Evolutionary conservation across 2,113 vertebrate genomes (phyloP).

Genomic region (Nothobranchius furzeri): DNA sequence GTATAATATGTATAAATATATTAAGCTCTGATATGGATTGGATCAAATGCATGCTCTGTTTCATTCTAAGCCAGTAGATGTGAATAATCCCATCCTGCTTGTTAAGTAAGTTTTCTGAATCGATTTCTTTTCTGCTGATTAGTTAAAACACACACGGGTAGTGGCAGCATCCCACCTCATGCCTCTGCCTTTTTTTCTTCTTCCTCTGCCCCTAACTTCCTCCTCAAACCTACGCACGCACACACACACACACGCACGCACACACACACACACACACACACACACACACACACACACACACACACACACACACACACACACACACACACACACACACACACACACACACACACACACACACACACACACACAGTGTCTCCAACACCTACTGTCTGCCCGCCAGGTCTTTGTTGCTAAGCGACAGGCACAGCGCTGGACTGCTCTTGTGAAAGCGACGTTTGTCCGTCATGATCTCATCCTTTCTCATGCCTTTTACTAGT

Average conservation of each 20-base stretch:
- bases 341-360: slow-evolving; percentile 75
- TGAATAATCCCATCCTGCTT: background rate
- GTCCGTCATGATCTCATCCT: slow-evolving; percentile 74
- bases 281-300: slow-evolving; percentile 67
- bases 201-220: slow-evolving; percentile 31
- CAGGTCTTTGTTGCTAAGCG: slow-evolving; percentile 84
- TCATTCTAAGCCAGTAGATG: background rate
- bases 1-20: too few relatives aligned
- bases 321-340: slow-evolving; percentile 16
- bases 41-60: background rate
- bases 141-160: background rate
- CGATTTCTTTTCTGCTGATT: background rate
- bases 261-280: slow-evolving; percentile 75
- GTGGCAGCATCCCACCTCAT: background rate
- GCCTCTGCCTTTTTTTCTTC: slow-evolving; percentile 37
- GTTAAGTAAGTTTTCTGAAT: slow-evolving; percentile 1
- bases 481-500: slow-evolving; percentile 21
- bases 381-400: slow-evolving; percentile 81
- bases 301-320: slow-evolving; percentile 52
- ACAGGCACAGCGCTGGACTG: slow-evolving; percentile 76
- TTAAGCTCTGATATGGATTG: background rate
- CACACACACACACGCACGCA: slow-evolving; percentile 8
- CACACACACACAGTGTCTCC: slow-evolving; percentile 67
- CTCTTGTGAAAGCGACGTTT: slow-evolving; percentile 79
- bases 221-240: slow-evolving; percentile 26